Base-by-base conservation (phyloP, 2,888 invertebrate genomes). In the Cenopis cana region DNA sequence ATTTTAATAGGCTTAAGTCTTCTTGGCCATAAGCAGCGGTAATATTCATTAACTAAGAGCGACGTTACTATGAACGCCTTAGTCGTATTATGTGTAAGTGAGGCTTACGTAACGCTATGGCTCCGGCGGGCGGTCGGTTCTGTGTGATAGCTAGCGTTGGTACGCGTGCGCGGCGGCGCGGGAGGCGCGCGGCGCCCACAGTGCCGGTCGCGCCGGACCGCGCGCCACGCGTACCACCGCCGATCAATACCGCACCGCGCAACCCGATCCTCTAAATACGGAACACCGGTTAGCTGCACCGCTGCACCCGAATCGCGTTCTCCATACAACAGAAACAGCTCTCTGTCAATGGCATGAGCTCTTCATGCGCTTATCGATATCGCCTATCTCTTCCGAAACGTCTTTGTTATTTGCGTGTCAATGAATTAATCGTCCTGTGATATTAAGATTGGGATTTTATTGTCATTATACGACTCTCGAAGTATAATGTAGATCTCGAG, bases 141-240 rank as follows among this genome's bases (percentile, higher is more conserved):
- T 56, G 67, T 57, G 62, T 61, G 66, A 57, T 41, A 74, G 77
- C 81, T 79, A 24, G 60, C 38, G 33, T 5, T 20, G 36, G 74
- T 77, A 89, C 92, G 90, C 90, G 75, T 87, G 91, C 91, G 92
- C 88, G 89, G 79, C 80, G 77, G 79, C 80, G 77, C 73, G 79
- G 73, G 77, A 69, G 78, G 76, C 79, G 78, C 79, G 78, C 79
- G 80, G 82, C 79, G 73, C 59, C 33, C 67, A 54, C 91, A 91
- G 93, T 93, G 90, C 88, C 89, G 90, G 88, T 85, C 89, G 89
- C 89, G 91, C 89, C 90, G 89, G 90, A 89, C 84, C 82, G 86
- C 91, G 89, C 90, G 89, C 82, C 90, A 91, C 92, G 91, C 90
- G 91, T 87, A 82, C 80, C 76, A 77, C 79, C 79, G 77, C 75